Base-by-base conservation (phyloP, 2,888 invertebrate species). In the Drosophila buzzatii region DNA sequence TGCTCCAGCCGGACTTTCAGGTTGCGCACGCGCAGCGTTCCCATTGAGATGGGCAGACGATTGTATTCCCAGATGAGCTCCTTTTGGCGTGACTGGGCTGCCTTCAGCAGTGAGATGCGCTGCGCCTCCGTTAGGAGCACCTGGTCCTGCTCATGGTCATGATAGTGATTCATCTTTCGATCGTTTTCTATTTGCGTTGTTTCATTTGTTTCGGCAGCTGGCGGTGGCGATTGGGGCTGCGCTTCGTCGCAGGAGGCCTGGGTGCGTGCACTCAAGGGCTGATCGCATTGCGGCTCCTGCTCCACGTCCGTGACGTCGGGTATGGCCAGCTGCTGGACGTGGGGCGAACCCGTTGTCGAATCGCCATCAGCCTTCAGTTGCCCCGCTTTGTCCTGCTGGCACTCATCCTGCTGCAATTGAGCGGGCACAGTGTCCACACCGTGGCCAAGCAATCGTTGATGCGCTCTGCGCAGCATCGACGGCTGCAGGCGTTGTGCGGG, bases 21-120 rank as follows among this genome's bases (percentile, higher is more conserved):
- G 18, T 85, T 87, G 8, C 85, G 82, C 35, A 85, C 82, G 1
- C 85, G 81, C 66, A 87, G 37, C 9, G 84, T 87, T 1, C 70
- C 67, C 70, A 74, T 81, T 1, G 82, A 76, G 2, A 85, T 35
- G 7, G 88, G 88, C 58, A 85, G 31, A 0, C 82, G 76, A 59
- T 87, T 85, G 47, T 85, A 85, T n/a, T 85, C 72, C 20, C 60
- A 70, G 20, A 73, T 82, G 2, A 87, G 66, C 14, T 73, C 58
- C 3, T 27, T 60, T 16, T 81, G 61, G 7, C 73, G 85, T 7
- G 56, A 35, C 20, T 60, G 76, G 1, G 76, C 69, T 0, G 59
- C 63, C 23, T 59, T 44, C 1, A 84, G 47, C 27, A 82, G 52
- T 4, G 41, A 10, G 3, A 62, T 3, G 1, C 84, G 75, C 31